Conservation (phyloP, 2,113 vertebrate species). For the Melanerpes aurifrons region DNA sequence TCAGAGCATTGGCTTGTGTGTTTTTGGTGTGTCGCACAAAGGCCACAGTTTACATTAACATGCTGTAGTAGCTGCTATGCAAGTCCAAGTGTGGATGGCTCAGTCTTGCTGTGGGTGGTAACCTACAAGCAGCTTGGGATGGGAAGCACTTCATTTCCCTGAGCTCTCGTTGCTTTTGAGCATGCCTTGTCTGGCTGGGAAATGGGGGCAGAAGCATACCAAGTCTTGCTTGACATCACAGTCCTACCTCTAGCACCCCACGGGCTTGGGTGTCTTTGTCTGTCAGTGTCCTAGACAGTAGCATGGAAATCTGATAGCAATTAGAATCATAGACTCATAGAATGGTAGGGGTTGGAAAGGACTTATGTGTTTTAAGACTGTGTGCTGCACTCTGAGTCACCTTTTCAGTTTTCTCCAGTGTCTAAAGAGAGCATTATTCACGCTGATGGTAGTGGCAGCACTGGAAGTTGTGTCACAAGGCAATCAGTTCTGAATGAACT, state of each 20-base stretch:
- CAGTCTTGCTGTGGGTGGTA: not conserved
- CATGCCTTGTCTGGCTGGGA: not conserved
- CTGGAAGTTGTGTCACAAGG: not conserved
- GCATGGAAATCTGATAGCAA: not conserved
- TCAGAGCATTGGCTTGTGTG: rapidly evolving
- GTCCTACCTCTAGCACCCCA: not conserved
- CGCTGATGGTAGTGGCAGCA: not conserved
- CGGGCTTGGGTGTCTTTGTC: not conserved
- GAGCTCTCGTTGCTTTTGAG: not conserved
- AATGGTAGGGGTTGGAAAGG: no score
- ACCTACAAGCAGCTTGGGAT: not conserved
- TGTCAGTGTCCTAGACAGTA: not conserved
- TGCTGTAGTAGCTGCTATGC: not conserved
- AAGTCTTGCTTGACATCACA: not conserved
- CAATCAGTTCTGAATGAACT: not conserved
- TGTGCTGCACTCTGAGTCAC: not conserved
- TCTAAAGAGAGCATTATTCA: not conserved
- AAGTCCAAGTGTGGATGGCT: not conserved
- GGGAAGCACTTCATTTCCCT: not conserved
- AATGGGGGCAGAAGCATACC: not conserved
- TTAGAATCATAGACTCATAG: no score
- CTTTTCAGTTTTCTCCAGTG: not conserved
- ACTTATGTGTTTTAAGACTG: not conserved
- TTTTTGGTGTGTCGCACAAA: rapidly evolving
- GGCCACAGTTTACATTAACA: not conserved